Evolutionary conservation across 1,140 invertebrate species (phyloP).

Genomic region (Megalopta genalis): DNA sequence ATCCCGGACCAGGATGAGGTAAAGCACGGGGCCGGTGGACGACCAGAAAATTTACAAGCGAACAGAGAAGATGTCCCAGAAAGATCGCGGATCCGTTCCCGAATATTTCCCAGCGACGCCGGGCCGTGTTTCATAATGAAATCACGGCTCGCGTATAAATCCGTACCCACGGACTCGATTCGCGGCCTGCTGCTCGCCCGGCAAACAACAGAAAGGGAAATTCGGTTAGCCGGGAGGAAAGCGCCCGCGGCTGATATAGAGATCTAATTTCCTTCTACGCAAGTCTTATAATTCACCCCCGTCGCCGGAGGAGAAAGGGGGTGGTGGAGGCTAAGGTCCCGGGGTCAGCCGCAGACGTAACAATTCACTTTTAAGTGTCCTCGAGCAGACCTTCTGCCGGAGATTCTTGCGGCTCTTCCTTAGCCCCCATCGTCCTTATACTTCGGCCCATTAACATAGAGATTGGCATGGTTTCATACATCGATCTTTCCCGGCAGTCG

Average conservation of each 20-base stretch:
- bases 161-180: neutral
- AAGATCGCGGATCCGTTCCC: neutral
- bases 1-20: neutral
- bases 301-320: conserved; percentile 10
- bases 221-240: conserved; percentile 33
- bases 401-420: conserved; percentile 46
- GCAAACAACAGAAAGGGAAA: conserved; percentile 8
- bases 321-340: conserved; percentile 66
- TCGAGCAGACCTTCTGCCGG: conserved; percentile 68
- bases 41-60: neutral
- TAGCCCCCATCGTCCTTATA: conserved; percentile 18
- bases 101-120: conserved; percentile 2
- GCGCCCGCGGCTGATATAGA: conserved; percentile 53
- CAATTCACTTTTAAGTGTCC: conserved; percentile 81
- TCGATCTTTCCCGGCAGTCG: conserved; percentile 75
- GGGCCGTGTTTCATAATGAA: conserved; percentile 12
- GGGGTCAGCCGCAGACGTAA: conserved; percentile 80
- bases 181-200: neutral
- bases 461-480: conserved; percentile 79
- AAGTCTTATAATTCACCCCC: conserved; percentile 73
- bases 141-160: conserved; percentile 2
- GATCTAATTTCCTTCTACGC: conserved; percentile 62
- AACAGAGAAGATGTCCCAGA: neutral
- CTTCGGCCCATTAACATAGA: conserved; percentile 77
- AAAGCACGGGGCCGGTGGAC: neutral